Base-by-base conservation (phyloP, 1,140 invertebrate species). In the Tachypleus tridentatus region DNA sequence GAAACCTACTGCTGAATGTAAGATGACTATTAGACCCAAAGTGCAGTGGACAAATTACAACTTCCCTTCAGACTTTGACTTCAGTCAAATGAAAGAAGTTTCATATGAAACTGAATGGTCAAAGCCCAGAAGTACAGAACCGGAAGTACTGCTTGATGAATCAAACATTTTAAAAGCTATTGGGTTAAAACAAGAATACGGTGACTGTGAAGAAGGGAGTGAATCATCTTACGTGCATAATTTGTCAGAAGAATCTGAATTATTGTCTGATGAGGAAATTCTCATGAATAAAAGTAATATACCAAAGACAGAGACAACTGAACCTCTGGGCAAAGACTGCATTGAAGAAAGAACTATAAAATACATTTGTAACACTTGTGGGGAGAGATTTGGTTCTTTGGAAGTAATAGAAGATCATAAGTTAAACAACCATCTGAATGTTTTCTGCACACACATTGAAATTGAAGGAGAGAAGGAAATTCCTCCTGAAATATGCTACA, bases 361-460 rank as follows among this genome's bases (percentile, higher is more conserved):
- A 56, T 62, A 62, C n/a, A 49, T 62, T 11, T 62, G 61, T 57
- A 54, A 9, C 10, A 50, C 54, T 11, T 62, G 61, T 53, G 61
- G 11, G 10, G 48, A 82, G 9, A 84, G 83, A 76, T 82, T 86
- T 50, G 79, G 81, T 11, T 86, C 86, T 61, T 74, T 88, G 8
- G 85, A 83, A 72, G 81, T 84, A 48, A 77, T 91, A 57, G 82
- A 89, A 65, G 85, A 89, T 48, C 90, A 93, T 76, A 88, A 89
- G 73, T 80, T 81, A 9, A 77, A 81, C 6, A 77, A 80, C 47
- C 90, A 93, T 77, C 87, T 86, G 29, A 86, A 89, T 71, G 86
- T 91, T 4, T 85, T 86, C 78, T 86, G 87, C 62, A 86, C 86
- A 66, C 87, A 89, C 73, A 86, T 89, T 62, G 88, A 91, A 74